Evolutionary conservation across 2,113 vertebrate genomes (phyloP).

Genomic region (Chloropsis hardwickii): DNA sequence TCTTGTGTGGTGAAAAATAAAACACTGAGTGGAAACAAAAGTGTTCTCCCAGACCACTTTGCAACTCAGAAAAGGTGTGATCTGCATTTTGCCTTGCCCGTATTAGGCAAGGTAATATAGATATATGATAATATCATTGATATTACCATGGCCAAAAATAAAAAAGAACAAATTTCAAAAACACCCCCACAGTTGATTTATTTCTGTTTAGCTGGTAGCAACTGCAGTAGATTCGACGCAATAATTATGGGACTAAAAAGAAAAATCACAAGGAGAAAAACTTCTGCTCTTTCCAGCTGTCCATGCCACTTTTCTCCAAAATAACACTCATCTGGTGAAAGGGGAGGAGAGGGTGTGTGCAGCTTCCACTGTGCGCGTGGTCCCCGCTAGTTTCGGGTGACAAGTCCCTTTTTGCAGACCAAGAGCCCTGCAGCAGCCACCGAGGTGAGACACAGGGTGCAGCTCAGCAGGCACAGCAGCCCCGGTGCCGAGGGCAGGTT

Average conservation of each 20-base stretch:
- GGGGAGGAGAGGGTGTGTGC: not conserved
- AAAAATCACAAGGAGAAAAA: not conserved
- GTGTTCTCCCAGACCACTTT: not conserved
- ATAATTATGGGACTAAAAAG: constrained; percentile 38
- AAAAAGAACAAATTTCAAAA: not conserved
- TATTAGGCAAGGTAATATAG: not conserved
- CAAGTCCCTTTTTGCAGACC: constrained; percentile 79
- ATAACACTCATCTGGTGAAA: not conserved
- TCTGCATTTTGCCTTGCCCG: constrained; percentile 4
- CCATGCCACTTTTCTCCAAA: not conserved
- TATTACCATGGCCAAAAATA: not conserved
- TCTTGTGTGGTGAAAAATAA: not conserved
- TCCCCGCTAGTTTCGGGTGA: constrained; percentile 4
- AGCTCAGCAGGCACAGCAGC: constrained; percentile 79
- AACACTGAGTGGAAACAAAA: not conserved
- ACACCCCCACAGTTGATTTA: not conserved
- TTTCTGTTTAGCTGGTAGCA: not conserved
- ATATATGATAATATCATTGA: not conserved
- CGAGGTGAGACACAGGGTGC: constrained; percentile 71
- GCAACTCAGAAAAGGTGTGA: not conserved
- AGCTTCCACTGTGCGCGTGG: not conserved
- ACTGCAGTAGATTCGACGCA: not conserved
- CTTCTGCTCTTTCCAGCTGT: not conserved
- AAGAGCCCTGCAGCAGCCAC: constrained; percentile 68
- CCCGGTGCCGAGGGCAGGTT: constrained; percentile 85